A percentile compares a stretch with the other conserved stretches of the same genome.
These are phyloP conservation scores for Choloepus hoffmanni DNA, from an alignment of 2,113 vertebrate genomes.

Conservation along the genomic window DNA sequence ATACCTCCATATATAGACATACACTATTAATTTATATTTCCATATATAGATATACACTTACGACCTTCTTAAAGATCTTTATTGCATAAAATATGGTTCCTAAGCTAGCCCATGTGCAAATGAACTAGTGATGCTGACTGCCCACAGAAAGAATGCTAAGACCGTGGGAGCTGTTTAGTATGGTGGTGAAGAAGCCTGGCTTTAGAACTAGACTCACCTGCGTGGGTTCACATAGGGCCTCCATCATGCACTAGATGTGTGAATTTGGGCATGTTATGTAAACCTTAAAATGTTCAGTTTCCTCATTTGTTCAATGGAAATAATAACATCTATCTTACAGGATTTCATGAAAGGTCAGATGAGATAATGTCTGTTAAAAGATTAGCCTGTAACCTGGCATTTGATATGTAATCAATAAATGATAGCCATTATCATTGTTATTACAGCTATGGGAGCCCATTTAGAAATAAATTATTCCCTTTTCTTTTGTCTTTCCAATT, in stretches of 20 bases:
- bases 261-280: neutral
- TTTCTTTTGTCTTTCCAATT: neutral
- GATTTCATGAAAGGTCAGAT: neutral
- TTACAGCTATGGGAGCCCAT: neutral
- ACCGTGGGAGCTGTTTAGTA: neutral
- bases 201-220: neutral
- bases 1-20: neutral
- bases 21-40: too few relatives aligned
- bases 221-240: neutral
- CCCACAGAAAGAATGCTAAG: neutral
- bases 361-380: slow-evolving; percentile 13
- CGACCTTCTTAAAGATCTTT: neutral
- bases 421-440: neutral
- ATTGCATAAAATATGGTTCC: neutral
- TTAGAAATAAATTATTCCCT: neutral
- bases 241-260: neutral
- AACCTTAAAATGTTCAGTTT: neutral
- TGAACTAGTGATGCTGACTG: neutral
- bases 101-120: neutral
- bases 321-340: neutral
- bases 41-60: neutral
- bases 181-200: neutral
- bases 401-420: slow-evolving; percentile 27
- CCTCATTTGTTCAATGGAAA: slow-evolving; percentile 1
- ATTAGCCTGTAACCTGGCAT: neutral